A percentile compares a stretch with the other conserved stretches of the same genome.
Conservation (phyloP, 2,888 invertebrate genomes). For the Dicyrtomina minuta region DNA sequence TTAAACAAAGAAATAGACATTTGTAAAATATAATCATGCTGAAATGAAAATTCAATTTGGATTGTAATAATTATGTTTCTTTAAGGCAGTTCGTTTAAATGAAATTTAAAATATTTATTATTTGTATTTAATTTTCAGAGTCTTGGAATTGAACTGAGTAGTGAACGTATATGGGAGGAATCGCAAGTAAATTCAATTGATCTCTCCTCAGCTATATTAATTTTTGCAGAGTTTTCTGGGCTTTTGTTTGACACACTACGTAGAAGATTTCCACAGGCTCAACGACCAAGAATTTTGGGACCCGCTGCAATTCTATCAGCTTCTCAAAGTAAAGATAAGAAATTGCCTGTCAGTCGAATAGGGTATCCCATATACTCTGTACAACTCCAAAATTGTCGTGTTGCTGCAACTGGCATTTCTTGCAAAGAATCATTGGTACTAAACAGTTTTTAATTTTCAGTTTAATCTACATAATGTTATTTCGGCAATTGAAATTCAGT, state of each 20-base stretch:
- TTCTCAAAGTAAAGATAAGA: constrained; percentile 38
- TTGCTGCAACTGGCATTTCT: constrained; percentile 49
- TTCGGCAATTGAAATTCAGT: too few species aligned
- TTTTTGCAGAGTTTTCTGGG: constrained; percentile 50
- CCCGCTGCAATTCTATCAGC: constrained; percentile 43
- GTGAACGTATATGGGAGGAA: constrained; percentile 27
- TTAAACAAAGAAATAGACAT: constrained; percentile 12
- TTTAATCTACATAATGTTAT: neutral
- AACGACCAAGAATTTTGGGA: constrained; percentile 49
- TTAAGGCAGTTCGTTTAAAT: too few species aligned
- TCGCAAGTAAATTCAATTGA: constrained; percentile 37
- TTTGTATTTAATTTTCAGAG: constrained; percentile 32
- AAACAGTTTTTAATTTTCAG: neutral
- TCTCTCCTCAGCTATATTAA: constrained; percentile 38
- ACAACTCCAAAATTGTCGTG: constrained; percentile 42
- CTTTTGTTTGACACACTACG: constrained; percentile 47
- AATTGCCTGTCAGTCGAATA: constrained; percentile 36
- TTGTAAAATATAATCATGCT: too few species aligned
- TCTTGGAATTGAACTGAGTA: constrained; percentile 38
- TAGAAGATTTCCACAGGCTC: constrained; percentile 23
- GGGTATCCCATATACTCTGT: constrained; percentile 50
- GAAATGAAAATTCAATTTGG: too few species aligned
- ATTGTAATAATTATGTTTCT: constrained; percentile 1
- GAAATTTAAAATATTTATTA: neutral
- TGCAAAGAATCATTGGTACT: constrained; percentile 49